These are phyloP conservation scores for Antitype chi DNA, from an alignment of 2,888 invertebrate genomes.

Conservation along the genomic window DNA sequence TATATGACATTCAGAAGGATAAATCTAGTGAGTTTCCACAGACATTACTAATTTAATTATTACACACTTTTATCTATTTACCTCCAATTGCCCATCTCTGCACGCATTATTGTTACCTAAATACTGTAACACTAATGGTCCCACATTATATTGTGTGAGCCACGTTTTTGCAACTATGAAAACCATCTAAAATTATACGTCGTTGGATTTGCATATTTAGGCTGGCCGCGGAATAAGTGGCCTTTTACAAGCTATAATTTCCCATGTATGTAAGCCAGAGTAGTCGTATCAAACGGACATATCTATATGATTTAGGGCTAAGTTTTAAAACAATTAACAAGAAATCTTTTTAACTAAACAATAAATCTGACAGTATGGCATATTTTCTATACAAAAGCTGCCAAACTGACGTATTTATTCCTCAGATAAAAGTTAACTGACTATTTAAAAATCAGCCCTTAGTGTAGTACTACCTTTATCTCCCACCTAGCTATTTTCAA, in stretches of 20 bases:
- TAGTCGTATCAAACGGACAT: conserved; percentile 62
- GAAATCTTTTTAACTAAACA: no score
- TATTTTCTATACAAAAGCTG: no score
- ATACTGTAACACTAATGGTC: conserved; percentile 78
- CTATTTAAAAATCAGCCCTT: no score
- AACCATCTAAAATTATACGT: conserved; percentile 63
- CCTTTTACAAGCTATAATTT: conserved; percentile 47
- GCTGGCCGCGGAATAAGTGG: conserved; percentile 44
- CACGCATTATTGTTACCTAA: conserved; percentile 66
- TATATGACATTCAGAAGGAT: conserved; percentile 57
- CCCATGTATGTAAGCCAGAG: conserved; percentile 53
- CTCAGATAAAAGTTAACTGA: no score
- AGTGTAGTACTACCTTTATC: conserved; percentile 74
- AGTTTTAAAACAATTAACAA: no score
- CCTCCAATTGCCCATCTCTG: conserved; percentile 45
- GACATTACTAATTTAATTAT: conserved; percentile 47
- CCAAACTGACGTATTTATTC: no score
- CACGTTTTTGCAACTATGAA: conserved; percentile 68
- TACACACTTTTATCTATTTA: conserved; percentile 49
- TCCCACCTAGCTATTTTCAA: conserved; percentile 88
- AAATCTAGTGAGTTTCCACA: conserved; percentile 51
- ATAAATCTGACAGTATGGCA: no score
- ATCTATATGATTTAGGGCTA: conserved; percentile 67
- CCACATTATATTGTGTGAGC: conserved; percentile 81
- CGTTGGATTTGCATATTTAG: conserved; percentile 69